phyloP scores from a whole-genome alignment of 2,888 invertebrate species.

The Gisinianus flammeolus region DNA sequence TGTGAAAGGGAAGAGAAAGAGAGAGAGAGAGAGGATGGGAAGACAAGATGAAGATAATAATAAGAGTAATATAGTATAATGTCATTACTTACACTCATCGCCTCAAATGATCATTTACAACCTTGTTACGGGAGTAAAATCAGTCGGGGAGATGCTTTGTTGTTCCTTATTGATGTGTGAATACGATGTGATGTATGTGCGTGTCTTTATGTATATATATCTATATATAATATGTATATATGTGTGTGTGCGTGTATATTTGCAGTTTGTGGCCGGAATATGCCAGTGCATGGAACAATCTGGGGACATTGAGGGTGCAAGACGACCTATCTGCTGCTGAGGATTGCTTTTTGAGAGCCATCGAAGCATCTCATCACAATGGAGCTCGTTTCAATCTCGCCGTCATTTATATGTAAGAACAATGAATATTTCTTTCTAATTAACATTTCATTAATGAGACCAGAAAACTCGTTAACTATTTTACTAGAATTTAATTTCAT shows the following conservation, averaged over 20 bases:
- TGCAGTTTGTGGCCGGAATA: conserved; percentile 82
- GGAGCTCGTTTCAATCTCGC: conserved; percentile 86
- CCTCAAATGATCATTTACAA: conserved; percentile 11
- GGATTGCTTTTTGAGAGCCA: conserved; percentile 75
- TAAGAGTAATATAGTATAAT: conserved; percentile 24
- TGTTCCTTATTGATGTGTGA: conserved; percentile 30
- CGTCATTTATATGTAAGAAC: conserved; percentile 78
- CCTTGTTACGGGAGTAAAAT: conserved; percentile 14
- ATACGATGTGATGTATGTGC: conserved; percentile 17
- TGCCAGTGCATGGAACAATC: conserved; percentile 85
- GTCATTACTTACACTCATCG: conserved; percentile 18
- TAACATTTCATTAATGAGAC: too few species aligned
- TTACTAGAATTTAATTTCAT: not conserved
- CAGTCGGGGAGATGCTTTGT: conserved; percentile 22
- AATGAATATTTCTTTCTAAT: too few species aligned
- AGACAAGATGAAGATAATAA: conserved; percentile 14
- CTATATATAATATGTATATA: too few species aligned
- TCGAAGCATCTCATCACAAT: conserved; percentile 75
- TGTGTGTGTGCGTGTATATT: too few species aligned
- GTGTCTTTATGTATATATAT: too few species aligned
- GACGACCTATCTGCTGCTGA: conserved; percentile 71
- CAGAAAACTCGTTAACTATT: not conserved
- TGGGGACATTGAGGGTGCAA: conserved; percentile 72
- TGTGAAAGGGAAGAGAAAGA: not conserved
- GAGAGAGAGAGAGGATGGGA: not conserved